phyloP scores from a whole-genome alignment of 2,113 vertebrate genomes.

The Tupaia chinensis region DNA sequence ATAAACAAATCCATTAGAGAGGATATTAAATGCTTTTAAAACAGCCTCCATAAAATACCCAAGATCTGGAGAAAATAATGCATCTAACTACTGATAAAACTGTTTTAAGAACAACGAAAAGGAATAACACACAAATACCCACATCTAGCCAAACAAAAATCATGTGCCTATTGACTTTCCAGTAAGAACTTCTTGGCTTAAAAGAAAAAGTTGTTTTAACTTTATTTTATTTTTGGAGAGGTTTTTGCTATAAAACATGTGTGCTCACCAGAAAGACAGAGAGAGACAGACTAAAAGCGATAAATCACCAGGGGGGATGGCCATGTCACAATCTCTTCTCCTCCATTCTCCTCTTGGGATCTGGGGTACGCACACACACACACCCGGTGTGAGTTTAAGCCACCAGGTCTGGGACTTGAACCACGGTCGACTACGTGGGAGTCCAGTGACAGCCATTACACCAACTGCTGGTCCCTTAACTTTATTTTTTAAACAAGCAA shows the following conservation, averaged over 20 bases:
- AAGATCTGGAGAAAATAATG: conserved; percentile 53
- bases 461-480: too few relatives aligned
- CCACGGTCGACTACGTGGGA: too few relatives aligned
- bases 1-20: conserved; percentile 65
- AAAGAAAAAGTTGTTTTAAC: conserved; percentile 20
- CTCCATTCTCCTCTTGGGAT: too few relatives aligned
- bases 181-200: conserved; percentile 58
- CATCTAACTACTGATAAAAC: conserved; percentile 11
- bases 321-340: too few relatives aligned
- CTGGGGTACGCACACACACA: too few relatives aligned
- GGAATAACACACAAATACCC: neutral
- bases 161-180: conserved; percentile 29
- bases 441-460: too few relatives aligned
- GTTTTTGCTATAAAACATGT: too few relatives aligned
- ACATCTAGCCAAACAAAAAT: conserved; percentile 31
- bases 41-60: conserved; percentile 51
- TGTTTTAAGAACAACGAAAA: conserved; percentile 49
- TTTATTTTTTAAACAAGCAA: conserved; percentile 12
- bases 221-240: neutral
- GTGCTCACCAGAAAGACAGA: too few relatives aligned
- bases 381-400: too few relatives aligned
- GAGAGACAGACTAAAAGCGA: too few relatives aligned
- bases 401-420: too few relatives aligned
- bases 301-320: too few relatives aligned
- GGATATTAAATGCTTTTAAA: conserved; percentile 56